Conservation (phyloP, 2,888 invertebrate species). For the Philonicus albiceps region DNA sequence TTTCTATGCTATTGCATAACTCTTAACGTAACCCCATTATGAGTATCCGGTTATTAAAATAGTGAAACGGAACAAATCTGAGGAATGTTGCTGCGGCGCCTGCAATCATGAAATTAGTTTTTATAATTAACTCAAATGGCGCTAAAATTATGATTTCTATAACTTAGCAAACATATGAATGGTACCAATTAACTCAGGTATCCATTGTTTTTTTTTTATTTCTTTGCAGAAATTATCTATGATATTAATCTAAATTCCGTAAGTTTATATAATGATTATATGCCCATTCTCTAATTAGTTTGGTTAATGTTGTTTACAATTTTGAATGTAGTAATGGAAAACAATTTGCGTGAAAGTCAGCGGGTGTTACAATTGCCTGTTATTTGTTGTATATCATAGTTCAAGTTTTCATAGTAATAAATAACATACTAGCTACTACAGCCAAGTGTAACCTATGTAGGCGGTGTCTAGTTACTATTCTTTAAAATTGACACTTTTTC, state of each 20-base stretch:
- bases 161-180: background rate
- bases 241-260: background rate
- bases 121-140: background rate
- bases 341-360: background rate
- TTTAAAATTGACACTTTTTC: too few relatives aligned
- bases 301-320: background rate
- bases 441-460: too few relatives aligned
- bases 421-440: too few relatives aligned
- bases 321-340: background rate
- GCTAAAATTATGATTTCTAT: background rate
- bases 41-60: background rate
- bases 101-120: background rate
- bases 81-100: background rate
- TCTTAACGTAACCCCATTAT: background rate
- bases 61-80: background rate
- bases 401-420: too few relatives aligned
- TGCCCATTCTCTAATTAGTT: background rate
- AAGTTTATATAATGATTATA: background rate
- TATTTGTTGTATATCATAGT: too few relatives aligned
- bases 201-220: background rate
- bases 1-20: background rate
- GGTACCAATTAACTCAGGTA: background rate
- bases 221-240: background rate
- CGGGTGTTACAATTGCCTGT: background rate
- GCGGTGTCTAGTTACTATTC: too few relatives aligned